Conservation (phyloP, 2,113 vertebrate genomes). For the Australoheros scitulus region DNA sequence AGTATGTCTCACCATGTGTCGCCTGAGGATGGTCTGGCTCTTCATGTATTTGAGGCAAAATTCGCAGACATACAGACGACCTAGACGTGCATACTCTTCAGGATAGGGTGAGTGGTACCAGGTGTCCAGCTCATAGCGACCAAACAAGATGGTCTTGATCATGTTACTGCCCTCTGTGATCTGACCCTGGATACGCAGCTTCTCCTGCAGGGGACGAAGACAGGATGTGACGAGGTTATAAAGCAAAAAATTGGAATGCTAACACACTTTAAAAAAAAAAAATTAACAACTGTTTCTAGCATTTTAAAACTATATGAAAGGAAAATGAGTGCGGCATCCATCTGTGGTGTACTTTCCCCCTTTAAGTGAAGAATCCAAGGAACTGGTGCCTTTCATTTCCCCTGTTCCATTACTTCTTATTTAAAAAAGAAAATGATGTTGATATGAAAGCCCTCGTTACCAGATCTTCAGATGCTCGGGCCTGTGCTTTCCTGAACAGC, state of each 20-base stretch:
- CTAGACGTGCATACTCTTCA: constrained; percentile 95
- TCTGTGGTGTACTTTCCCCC: too few relatives aligned
- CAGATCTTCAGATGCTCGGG: constrained; percentile 96
- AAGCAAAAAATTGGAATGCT: neutral
- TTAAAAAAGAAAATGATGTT: neutral
- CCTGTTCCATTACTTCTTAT: neutral
- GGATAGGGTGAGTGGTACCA: constrained; percentile 99
- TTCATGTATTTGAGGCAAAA: constrained; percentile 99
- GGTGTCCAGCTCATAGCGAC: constrained; percentile 97
- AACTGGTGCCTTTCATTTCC: too few relatives aligned
- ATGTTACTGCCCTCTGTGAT: constrained; percentile 98
- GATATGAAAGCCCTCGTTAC: constrained; percentile 74
- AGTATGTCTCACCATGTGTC: constrained; percentile 89
- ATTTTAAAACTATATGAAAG: too few relatives aligned
- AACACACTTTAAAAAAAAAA: neutral
- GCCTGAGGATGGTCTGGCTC: constrained; percentile 96
- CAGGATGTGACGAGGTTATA: neutral
- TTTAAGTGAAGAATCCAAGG: too few relatives aligned
- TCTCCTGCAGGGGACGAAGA: constrained; percentile 81
- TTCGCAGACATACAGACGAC: constrained; percentile 97
- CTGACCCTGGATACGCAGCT: constrained; percentile 95
- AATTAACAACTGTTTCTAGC: neutral
- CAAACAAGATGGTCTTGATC: constrained; percentile 98
- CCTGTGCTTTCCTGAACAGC: constrained; percentile 97
- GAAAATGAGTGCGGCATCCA: too few relatives aligned